A percentile compares a stretch with the other conserved stretches of the same genome.
Evolutionary conservation across 2,888 invertebrate species (phyloP).

Genomic region (Cylloceria caligata): DNA sequence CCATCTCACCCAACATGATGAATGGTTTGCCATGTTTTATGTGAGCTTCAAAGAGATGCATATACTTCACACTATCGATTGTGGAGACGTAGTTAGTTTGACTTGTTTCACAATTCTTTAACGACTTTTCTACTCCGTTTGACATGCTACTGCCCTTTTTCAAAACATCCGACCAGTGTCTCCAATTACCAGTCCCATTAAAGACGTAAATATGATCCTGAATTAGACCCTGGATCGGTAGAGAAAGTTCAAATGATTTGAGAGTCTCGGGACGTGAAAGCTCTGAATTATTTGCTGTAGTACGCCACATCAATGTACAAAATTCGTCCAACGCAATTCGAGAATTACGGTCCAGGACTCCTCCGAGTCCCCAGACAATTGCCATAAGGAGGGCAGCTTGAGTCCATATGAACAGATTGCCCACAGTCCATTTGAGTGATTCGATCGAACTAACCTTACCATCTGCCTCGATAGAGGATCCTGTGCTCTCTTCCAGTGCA

Average conservation of each 20-base stretch:
- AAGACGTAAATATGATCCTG: constrained; percentile 87
- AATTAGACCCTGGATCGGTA: constrained; percentile 86
- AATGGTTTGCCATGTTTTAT: constrained; percentile 85
- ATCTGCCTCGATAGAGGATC: constrained; percentile 76
- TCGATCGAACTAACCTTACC: constrained; percentile 14
- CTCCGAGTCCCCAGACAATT: constrained; percentile 86
- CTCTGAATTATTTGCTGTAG: constrained; percentile 74
- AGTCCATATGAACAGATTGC: constrained; percentile 80
- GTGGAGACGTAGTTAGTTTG: constrained; percentile 86
- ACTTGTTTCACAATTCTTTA: not conserved
- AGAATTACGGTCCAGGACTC: constrained; percentile 84
- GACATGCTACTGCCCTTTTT: constrained; percentile 83
- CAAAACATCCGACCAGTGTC: constrained; percentile 86
- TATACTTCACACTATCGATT: constrained; percentile 86
- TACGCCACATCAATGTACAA: constrained; percentile 73
- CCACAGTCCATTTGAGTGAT: constrained; percentile 33
- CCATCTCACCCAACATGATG: constrained; percentile 87
- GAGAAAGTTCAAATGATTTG: constrained; percentile 86
- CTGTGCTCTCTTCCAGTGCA: constrained; percentile 74
- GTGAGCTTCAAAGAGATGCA: constrained; percentile 86
- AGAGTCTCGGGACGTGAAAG: constrained; percentile 85
- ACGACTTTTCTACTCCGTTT: constrained; percentile 56
- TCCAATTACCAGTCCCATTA: constrained; percentile 87
- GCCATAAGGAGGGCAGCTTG: constrained; percentile 86
- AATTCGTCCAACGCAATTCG: constrained; percentile 82